Base-by-base conservation (phyloP, 2,113 vertebrate species). In the Aix galericulata region DNA sequence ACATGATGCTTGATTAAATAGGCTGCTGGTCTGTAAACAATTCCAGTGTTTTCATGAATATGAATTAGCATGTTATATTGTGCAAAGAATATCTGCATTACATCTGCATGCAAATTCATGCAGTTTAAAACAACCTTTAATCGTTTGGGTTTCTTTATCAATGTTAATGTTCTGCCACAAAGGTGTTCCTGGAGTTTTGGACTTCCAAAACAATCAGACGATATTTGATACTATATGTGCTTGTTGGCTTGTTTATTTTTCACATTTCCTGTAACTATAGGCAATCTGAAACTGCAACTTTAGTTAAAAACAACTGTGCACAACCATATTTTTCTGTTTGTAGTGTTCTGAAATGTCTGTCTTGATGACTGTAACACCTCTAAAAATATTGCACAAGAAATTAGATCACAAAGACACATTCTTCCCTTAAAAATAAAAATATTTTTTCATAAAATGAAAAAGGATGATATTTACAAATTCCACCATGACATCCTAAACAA, bases 121-220 rank as follows among this genome's bases (percentile, higher is more conserved):
- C 11, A 21, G 18, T 59, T 59, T 59, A 59, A 32, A 59, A n/a
- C n/a, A 34, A 34, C 21, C 18, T 34, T 59, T 59, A 59, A 34
- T 21, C 20, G 12, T 22, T 59, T 59, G n/a, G 22, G 32, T 59
- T 59, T 59, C 32, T 59, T 59, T 22, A 59, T 31, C 20, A 59
- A 12, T 18, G 12, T 59, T 59, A 59, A 59, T n/a, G 31, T 22
- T 34, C 67, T 93, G 40, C 22, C 56, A 62, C 22, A 56, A 29
- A 58, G 21, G 7, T 67, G 8, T 21, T 79, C 21, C 40, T 31
- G 29, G n/a, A 73, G 13, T 36, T 13, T 59, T 20, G 29, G 27
- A 25, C 34, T 91, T 78, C 0, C 0, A 48, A 48, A 86, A 71
- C 2, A 2, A 71, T 6, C 5, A 46, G 34, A 21, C 58, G 29